These are phyloP conservation scores for Synergus laeviventris DNA, from an alignment of 2,888 invertebrate genomes.

Conservation along the genomic window DNA sequence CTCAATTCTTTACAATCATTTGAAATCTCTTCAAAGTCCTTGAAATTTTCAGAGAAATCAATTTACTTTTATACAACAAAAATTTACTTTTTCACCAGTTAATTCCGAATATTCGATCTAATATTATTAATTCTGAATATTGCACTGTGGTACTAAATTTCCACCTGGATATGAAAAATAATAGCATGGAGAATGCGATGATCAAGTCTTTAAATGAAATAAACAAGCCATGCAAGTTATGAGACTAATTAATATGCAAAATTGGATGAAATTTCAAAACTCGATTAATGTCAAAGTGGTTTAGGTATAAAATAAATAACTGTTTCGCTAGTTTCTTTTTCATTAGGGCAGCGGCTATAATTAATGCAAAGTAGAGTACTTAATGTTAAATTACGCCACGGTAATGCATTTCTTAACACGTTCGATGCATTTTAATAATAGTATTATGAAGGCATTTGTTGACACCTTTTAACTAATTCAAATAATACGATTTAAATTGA, in stretches of 20 bases:
- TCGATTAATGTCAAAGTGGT: not conserved
- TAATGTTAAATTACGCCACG: not conserved
- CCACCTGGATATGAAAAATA: too few species aligned
- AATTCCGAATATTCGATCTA: too few species aligned
- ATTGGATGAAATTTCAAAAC: not conserved
- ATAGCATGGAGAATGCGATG: not conserved
- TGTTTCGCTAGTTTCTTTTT: not conserved
- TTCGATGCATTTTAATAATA: not conserved
- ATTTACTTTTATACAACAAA: too few species aligned
- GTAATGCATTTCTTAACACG: constrained; percentile 4
- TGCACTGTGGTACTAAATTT: too few species aligned
- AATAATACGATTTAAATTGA: not conserved
- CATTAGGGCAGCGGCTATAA: not conserved
- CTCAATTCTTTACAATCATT: too few species aligned
- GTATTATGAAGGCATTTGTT: not conserved
- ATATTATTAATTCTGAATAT: too few species aligned
- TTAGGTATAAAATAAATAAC: not conserved
- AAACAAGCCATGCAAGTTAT: not conserved
- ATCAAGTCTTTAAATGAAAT: not conserved
- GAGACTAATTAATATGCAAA: not conserved
- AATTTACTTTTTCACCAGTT: too few species aligned
- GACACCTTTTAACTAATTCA: not conserved
- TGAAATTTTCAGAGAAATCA: too few species aligned
- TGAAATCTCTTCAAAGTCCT: too few species aligned
- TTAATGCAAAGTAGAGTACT: not conserved